These are phyloP conservation scores for Anas platyrhynchos DNA, from an alignment of 2,113 vertebrate genomes.

Conservation along the genomic window DNA sequence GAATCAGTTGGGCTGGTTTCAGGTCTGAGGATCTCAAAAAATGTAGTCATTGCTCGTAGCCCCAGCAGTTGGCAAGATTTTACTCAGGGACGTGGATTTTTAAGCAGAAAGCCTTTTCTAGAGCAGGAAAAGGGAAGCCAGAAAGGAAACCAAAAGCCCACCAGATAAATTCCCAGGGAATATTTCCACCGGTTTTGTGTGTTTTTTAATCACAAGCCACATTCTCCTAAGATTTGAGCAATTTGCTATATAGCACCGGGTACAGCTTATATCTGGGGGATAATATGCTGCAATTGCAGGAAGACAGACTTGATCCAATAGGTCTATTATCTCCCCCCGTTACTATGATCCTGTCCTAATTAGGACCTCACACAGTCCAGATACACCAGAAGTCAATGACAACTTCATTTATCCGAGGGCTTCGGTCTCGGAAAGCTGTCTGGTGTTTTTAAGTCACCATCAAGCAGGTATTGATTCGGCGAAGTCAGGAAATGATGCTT, in stretches of 20 bases:
- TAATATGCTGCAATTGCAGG: not conserved
- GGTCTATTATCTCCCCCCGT: slow-evolving; percentile 42
- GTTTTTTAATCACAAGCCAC: not conserved
- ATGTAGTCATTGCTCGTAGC: not conserved
- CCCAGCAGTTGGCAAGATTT: not conserved
- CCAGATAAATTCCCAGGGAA: not conserved
- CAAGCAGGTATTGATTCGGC: slow-evolving; percentile 43
- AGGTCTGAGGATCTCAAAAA: not conserved
- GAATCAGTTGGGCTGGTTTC: not conserved
- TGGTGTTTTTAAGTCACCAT: slow-evolving; percentile 69
- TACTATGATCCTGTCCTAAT: slow-evolving; percentile 64
- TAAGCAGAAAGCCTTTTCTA: not conserved
- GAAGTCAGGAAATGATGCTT: slow-evolving; percentile 53
- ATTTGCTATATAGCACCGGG: not conserved
- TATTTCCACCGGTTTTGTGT: not conserved
- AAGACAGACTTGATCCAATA: slow-evolving; percentile 37
- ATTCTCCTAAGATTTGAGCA: not conserved
- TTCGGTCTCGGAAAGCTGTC: slow-evolving; percentile 52
- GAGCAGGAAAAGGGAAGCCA: not conserved
- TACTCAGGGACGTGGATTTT: not conserved
- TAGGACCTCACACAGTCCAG: slow-evolving; percentile 66
- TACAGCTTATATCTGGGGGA: not conserved
- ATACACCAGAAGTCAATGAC: slow-evolving; percentile 71
- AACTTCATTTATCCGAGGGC: slow-evolving; percentile 70
- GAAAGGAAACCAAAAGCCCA: not conserved